phyloP scores from a whole-genome alignment of 2,113 vertebrate genomes.

The Heterotis niloticus region DNA sequence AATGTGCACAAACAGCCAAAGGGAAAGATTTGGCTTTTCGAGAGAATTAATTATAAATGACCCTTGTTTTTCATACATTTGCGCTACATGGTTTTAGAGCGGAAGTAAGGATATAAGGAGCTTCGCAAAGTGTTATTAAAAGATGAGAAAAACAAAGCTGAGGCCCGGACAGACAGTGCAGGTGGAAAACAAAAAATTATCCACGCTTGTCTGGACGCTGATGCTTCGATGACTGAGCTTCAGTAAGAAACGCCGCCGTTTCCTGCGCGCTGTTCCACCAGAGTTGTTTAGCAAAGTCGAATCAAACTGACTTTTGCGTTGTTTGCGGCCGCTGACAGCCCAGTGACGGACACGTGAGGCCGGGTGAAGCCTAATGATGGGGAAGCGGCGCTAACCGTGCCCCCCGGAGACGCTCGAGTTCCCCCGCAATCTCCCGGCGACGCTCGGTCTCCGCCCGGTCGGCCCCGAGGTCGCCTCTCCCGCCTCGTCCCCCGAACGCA shows the following conservation, averaged over 20 bases:
- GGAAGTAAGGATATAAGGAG: not conserved
- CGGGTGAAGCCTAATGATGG: not conserved
- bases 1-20: not conserved
- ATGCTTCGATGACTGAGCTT: not conserved
- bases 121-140: not conserved
- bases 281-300: not conserved
- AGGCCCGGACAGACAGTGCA: not conserved
- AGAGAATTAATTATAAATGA: slow-evolving; percentile 5
- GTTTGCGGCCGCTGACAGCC: not conserved
- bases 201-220: not conserved
- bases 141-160: slow-evolving; percentile 4
- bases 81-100: not conserved
- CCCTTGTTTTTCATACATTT: not conserved
- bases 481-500: not conserved
- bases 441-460: slow-evolving; percentile 1
- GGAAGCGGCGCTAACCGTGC: not conserved
- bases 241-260: not conserved
- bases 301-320: not conserved
- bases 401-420: not conserved
- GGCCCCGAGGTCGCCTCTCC: not conserved
- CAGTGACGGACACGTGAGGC: not conserved
- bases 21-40: not conserved
- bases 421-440: not conserved
- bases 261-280: too few species aligned
- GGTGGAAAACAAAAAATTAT: not conserved